Conservation (phyloP, 1,140 invertebrate species). For the Drosophila funebris region DNA sequence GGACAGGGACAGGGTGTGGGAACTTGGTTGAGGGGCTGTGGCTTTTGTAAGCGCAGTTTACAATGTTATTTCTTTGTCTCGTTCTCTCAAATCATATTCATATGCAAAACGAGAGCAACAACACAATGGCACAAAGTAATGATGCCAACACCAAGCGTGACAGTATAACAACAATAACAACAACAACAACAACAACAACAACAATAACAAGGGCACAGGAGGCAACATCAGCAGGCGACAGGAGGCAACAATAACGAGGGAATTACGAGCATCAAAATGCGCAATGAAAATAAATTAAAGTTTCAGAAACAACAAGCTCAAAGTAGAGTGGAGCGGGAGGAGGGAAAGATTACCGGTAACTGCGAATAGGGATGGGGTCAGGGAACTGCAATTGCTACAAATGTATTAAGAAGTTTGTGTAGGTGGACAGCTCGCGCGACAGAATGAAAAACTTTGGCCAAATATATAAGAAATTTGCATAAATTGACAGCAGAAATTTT, state of each 20-base stretch:
- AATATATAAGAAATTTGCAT: slow-evolving; percentile 78
- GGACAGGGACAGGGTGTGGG: neutral
- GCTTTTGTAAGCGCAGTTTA: slow-evolving; percentile 75
- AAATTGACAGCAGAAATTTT: slow-evolving; percentile 75
- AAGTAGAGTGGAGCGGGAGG: slow-evolving; percentile 1
- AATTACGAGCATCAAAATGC: slow-evolving; percentile 82
- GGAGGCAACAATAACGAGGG: slow-evolving; percentile 80
- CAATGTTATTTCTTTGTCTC: slow-evolving; percentile 39
- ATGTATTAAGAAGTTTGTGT: slow-evolving; percentile 54
- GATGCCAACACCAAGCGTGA: slow-evolving; percentile 75
- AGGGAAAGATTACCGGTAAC: slow-evolving; percentile 19
- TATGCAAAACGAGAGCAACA: slow-evolving; percentile 70
- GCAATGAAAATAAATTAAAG: slow-evolving; percentile 83
- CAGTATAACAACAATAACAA: slow-evolving; percentile 53
- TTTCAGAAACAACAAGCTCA: slow-evolving; percentile 59
- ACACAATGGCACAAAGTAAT: slow-evolving; percentile 70
- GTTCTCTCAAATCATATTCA: slow-evolving; percentile 71
- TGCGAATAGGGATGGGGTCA: neutral
- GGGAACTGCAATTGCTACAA: slow-evolving; percentile 44
- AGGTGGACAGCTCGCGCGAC: slow-evolving; percentile 55
- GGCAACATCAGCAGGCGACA: slow-evolving; percentile 38
- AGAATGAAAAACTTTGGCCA: slow-evolving; percentile 40
- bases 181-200: slow-evolving; percentile 14
- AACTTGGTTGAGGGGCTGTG: slow-evolving; percentile 39
- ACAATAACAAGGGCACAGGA: slow-evolving; percentile 5